Base-by-base conservation (phyloP, 2,113 vertebrate genomes). In the Chauna torquata region DNA sequence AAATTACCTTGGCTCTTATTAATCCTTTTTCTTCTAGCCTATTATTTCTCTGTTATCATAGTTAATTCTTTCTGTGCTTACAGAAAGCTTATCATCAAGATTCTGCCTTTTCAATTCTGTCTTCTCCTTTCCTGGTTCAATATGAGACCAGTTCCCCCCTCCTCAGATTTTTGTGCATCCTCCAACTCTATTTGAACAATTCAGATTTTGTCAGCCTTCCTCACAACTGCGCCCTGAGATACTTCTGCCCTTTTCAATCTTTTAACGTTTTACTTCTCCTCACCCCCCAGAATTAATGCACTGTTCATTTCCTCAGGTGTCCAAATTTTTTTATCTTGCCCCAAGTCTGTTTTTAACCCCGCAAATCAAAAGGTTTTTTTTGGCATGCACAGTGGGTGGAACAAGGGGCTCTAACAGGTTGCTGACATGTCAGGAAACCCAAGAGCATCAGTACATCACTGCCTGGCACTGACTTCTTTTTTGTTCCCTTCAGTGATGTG, bases 231-330 rank as follows among this genome's bases (percentile, higher is more conserved):
- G 45, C 79, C 27, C 66, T 65, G 55, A 74, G 49, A 52, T 65
- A 58, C 11, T 80, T 76, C 28, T 55, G 11, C 24, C 19, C 12
- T 91, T 75, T 89, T 36, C 3, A 4, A 1, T 54, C 32, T 75
- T 78, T 61, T 25, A 70, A n/a, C n/a, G 40, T 61, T 89, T 62
- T n/a, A 10, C 88, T 86, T 80, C 36, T 88, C 20, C 55, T 89
- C 34, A 65, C 2, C 4, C 18, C 18, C 19, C 68, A 59, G 3
- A 52, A 23, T 59, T 64, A 8, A 50, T 64, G 24, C 52, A 47
- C 22, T 68, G 79, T 1, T 11, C 25, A 5, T 38, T 47, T 24
- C n/a, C 70, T 40, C 44, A 54, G 12, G 16, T 75, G 6, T 40
- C n/a, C n/a, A n/a, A n/a, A n/a, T n/a, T n/a, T 28, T 54, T 28